These are phyloP conservation scores for Scaptomyza parva DNA, from an alignment of 2,888 invertebrate genomes.

Conservation along the genomic window DNA sequence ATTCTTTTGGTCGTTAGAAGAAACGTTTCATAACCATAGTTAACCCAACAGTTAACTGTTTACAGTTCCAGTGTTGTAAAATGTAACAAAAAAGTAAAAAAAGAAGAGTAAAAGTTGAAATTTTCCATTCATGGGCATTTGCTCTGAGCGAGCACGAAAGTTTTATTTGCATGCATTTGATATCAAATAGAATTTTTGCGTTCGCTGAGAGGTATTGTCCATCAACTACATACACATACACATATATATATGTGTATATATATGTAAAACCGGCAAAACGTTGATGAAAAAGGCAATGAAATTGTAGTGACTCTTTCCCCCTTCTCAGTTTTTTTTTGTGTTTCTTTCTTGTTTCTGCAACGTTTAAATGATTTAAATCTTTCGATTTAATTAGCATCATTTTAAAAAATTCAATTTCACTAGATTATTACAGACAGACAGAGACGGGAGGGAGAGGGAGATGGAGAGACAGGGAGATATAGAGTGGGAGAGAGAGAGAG, in stretches of 20 bases:
- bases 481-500: not conserved
- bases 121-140: constrained; percentile 11
- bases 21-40: not conserved
- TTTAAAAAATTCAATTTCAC: constrained; percentile 73
- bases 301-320: too few species aligned
- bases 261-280: not conserved
- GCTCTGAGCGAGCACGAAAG: constrained; percentile 41
- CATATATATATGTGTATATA: not conserved
- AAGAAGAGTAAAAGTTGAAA: not conserved
- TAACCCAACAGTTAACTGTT: not conserved
- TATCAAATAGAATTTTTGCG: constrained; percentile 40
- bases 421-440: constrained; percentile 50
- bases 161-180: constrained; percentile 38
- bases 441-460: not conserved
- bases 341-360: constrained; percentile 9
- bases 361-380: constrained; percentile 69
- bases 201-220: constrained; percentile 36
- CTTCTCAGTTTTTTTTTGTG: too few species aligned
- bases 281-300: too few species aligned
- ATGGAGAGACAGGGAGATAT: not conserved
- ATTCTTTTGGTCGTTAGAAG: not conserved
- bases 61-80: not conserved
- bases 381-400: constrained; percentile 74
- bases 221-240: not conserved
- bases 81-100: not conserved